Evolutionary conservation across 2,797 vertebrate species (phyloP).

Genomic region (Pseudochaenichthys georgianus): DNA sequence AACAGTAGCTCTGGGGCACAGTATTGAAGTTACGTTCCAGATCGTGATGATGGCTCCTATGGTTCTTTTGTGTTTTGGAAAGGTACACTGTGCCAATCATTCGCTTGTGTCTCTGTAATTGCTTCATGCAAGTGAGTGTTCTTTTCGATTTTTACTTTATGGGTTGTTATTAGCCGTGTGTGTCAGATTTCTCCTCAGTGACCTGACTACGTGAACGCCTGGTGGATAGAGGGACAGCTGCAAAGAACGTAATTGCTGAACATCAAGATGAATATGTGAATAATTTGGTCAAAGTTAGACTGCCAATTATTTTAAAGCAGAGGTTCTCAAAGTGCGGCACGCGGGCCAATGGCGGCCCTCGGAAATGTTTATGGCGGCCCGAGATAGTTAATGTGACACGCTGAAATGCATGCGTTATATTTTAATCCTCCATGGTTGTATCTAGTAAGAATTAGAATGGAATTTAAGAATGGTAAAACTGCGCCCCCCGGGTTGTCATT

Average conservation of each 20-base stretch:
- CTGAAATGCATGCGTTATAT: too few relatives aligned
- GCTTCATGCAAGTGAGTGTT: constrained; percentile 37
- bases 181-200: constrained; percentile 49
- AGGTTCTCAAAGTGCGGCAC: too few relatives aligned
- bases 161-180: constrained; percentile 32
- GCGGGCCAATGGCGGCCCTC: too few relatives aligned
- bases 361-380: too few relatives aligned
- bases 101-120: constrained; percentile 48
- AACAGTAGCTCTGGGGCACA: constrained; percentile 42
- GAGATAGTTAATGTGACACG: too few relatives aligned
- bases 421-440: too few relatives aligned
- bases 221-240: constrained; percentile 40
- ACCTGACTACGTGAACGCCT: constrained; percentile 47
- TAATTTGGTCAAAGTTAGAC: constrained; percentile 20
- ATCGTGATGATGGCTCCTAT: constrained; percentile 58
- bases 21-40: constrained; percentile 51
- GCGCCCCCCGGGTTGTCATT: too few relatives aligned
- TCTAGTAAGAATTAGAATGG: too few relatives aligned
- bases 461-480: too few relatives aligned
- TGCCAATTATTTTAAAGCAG: not conserved
- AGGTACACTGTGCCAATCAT: constrained; percentile 64
- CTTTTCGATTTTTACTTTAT: constrained; percentile 52
- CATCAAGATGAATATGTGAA: constrained; percentile 35
- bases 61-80: constrained; percentile 67
- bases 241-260: constrained; percentile 39